Evolutionary conservation across 2,888 invertebrate species (phyloP).

Genomic region (Lasioglossum marginatum): DNA sequence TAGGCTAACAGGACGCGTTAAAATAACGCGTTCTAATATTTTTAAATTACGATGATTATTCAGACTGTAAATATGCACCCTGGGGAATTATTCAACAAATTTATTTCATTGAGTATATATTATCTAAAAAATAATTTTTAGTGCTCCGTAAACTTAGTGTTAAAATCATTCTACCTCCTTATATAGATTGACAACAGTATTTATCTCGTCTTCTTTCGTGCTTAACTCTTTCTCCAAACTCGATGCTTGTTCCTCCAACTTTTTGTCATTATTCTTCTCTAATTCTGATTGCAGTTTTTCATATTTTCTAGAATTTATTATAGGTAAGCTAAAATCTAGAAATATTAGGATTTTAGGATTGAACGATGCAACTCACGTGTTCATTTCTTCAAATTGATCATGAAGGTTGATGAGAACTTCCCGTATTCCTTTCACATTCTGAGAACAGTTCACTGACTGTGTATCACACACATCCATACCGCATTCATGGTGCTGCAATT

Average conservation of each 20-base stretch:
- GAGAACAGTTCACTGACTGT: conserved; percentile 10
- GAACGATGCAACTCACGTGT: conserved; percentile 64
- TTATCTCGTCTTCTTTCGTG: conserved; percentile 80
- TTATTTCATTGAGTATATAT: not conserved
- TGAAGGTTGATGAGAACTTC: conserved; percentile 76
- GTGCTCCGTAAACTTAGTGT: not conserved
- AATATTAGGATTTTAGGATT: not conserved
- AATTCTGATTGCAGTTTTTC: conserved; percentile 75
- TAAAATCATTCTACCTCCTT: conserved; percentile 74
- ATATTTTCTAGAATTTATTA: conserved; percentile 71
- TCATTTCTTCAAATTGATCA: conserved; percentile 78
- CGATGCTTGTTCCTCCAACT: conserved; percentile 71
- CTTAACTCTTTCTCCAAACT: conserved; percentile 75
- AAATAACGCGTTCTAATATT: not conserved
- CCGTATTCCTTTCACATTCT: conserved; percentile 70
- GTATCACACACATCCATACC: conserved; percentile 14
- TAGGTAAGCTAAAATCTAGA: conserved; percentile 9
- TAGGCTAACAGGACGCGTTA: not conserved
- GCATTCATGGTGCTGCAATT: conserved; percentile 33
- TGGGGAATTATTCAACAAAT: not conserved
- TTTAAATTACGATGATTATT: not conserved
- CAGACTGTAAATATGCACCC: too few species aligned
- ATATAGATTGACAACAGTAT: conserved; percentile 78
- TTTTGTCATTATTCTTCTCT: conserved; percentile 72
- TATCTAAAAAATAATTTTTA: not conserved